Base-by-base conservation (phyloP, 2,113 vertebrate genomes). In the Erythrocercus mccallii region DNA sequence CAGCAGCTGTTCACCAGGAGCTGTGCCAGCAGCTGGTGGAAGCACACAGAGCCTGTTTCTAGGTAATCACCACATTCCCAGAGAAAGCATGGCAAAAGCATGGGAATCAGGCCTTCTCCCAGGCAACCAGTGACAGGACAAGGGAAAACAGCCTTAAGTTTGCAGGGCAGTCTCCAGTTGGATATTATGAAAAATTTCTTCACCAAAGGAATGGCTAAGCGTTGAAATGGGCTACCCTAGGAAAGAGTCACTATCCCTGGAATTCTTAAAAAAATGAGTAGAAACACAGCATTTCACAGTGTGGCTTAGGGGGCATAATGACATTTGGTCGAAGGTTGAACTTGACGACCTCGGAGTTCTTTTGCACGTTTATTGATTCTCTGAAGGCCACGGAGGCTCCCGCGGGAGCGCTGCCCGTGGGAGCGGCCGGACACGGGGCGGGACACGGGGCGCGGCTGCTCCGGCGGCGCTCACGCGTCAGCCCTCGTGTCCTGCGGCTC, bases 251-350 rank as follows among this genome's bases (percentile, higher is more conserved):
- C 10, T 23, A 18, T 2, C 20, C 14, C 12, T 11, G 21, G 17
- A 31, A 40, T 14, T 6, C n/a, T 11, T 21, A 42, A 73, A 81
- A 80, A 33, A 19, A 12, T 5, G 1, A 48, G 18, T 3, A 50
- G 0, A 61, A 12, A 25, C 28, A 2, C 0, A 9, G 20, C 33
- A 51, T 38, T 57, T 38, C 33, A 25, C 38, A 21, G 19, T 1
- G 27, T 1, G 8, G 10, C 18, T 23, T 8, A 23, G 44, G 1
- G 24, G 16, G 28, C 2, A 58, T 1, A 9, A 10, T 0, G 11
- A 12, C 7, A 40, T 6, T 76, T 2, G 18, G 6, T 9, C 21
- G 12, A 48, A 76, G 79, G 53, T 1, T 20, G 35, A 35, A 5
- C n/a, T 6, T 2, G 15, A 11, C 7, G 28, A n/a, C 6, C 12